phyloP scores from a whole-genome alignment of 2,888 invertebrate genomes.

The Cephus nigrinus region DNA sequence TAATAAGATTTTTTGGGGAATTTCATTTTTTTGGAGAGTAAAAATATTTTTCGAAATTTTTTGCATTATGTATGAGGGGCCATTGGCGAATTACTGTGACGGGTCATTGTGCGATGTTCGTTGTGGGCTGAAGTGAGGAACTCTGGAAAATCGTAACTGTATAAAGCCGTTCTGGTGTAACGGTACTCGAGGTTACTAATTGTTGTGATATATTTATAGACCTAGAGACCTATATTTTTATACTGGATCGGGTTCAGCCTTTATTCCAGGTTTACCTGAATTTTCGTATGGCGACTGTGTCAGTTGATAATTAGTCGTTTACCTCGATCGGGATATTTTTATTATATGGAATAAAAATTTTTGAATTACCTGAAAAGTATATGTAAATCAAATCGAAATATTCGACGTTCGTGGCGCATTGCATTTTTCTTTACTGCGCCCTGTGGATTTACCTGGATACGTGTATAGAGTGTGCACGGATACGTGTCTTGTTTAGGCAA shows the following conservation, averaged over 20 bases:
- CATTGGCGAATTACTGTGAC: neutral
- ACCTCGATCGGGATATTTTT: too few species aligned
- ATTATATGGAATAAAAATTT: too few species aligned
- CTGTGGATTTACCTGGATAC: neutral
- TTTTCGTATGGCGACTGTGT: too few species aligned
- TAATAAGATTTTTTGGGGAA: neutral
- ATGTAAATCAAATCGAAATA: neutral
- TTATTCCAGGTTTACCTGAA: neutral
- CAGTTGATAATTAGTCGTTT: too few species aligned
- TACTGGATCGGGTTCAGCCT: neutral
- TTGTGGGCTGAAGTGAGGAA: neutral
- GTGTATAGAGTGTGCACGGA: neutral
- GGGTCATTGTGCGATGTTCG: neutral
- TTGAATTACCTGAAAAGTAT: neutral
- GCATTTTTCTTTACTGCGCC: neutral
- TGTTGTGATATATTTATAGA: neutral
- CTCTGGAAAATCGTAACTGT: neutral
- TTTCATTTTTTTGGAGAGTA: neutral
- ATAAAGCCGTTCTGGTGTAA: neutral
- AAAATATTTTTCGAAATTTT: neutral
- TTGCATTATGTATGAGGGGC: rapidly evolving
- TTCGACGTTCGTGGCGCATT: neutral
- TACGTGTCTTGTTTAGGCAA: neutral
- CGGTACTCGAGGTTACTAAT: neutral
- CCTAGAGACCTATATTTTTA: neutral